Percentiles rank a stretch among this genome's conserved stretches.
These are phyloP conservation scores for Embiotoca jacksoni DNA, from an alignment of 2,113 vertebrate species.

Conservation along the genomic window DNA sequence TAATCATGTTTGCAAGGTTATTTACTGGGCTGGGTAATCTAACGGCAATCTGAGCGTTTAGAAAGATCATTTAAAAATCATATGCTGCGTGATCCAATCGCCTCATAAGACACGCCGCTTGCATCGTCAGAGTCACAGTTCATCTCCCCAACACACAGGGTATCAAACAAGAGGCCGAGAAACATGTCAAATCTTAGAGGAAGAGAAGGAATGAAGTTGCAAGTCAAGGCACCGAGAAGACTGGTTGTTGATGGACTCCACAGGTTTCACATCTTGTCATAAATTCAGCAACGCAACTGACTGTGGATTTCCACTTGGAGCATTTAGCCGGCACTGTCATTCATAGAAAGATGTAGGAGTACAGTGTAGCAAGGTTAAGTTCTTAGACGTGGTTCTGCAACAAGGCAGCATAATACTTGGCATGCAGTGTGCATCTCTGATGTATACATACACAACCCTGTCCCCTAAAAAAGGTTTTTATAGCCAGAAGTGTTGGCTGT, in stretches of 20 bases:
- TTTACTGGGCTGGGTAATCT: neutral
- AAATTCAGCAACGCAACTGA: neutral
- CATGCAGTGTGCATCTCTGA: neutral
- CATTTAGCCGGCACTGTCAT: constrained; percentile 1
- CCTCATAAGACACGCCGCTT: neutral
- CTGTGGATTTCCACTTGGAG: neutral
- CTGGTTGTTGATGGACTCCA: neutral
- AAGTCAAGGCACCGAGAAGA: constrained; percentile 1
- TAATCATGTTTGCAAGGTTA: constrained; percentile 16
- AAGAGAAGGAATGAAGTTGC: constrained; percentile 8
- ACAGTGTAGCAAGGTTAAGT: neutral
- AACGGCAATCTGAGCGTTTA: constrained; percentile 10
- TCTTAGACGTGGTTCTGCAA: neutral
- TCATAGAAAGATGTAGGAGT: neutral
- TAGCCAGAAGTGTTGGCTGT: neutral
- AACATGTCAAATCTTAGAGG: constrained; percentile 12
- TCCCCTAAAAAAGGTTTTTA: neutral
- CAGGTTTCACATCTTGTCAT: neutral
- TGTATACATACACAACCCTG: neutral
- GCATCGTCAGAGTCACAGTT: constrained; percentile 13
- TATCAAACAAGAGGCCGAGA: constrained; percentile 16
- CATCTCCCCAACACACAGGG: neutral
- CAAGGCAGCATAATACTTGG: neutral
- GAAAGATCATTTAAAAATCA: neutral
- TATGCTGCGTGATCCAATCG: neutral